Evolutionary conservation across 2,797 vertebrate genomes (phyloP), one percentile per base, ranked within the genome.

Genomic region (Gambusia yucatana): DNA sequence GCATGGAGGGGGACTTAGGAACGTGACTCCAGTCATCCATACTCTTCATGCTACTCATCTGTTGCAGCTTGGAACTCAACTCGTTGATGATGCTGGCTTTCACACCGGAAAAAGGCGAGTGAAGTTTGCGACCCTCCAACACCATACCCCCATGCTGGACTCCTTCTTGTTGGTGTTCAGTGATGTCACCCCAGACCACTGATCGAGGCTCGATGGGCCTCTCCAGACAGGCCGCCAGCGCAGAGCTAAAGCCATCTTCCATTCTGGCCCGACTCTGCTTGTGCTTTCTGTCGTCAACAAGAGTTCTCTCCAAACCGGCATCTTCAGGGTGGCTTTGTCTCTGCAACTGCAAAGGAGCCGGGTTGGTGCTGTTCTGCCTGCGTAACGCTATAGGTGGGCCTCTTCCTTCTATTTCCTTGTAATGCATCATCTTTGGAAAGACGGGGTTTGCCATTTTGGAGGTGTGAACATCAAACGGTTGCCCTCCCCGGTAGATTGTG

Each of bases 81-180:
- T 98, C 97, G 50, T 95, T 97, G 94, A 98, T 97, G 90, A 98
- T 98, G 94, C 96, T 98, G 87, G 97, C 96, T 92, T 98, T 98
- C 50, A 98, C 95, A 0, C 96, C 96, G 8, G 97, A 97, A 76
- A 97, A 92, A 73, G 97, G 96, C 4, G 96, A 96, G 83, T 95
- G 94, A 46, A 95, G 80, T 71, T 91, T 92, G 55, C 94, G 95
- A 5, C 92, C 88, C 28, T 96, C 96, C 82, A 95, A 86, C 80
- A 93, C 89, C 6, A 92, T 33, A 17, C 77, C 30, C 0, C 87
- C 81, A 77, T 92, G 91, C 55, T 92, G 94, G 47, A 92, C 4
- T 44, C 73, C 87, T 22, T 9, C 76, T 16, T 88, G 88, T 28
- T 94, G 92, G 1, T 89, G 85, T 8, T 90, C 90, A 13, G 81